phyloP scores from a whole-genome alignment of 2,113 vertebrate species.

The Neopipo cinnamomea region DNA sequence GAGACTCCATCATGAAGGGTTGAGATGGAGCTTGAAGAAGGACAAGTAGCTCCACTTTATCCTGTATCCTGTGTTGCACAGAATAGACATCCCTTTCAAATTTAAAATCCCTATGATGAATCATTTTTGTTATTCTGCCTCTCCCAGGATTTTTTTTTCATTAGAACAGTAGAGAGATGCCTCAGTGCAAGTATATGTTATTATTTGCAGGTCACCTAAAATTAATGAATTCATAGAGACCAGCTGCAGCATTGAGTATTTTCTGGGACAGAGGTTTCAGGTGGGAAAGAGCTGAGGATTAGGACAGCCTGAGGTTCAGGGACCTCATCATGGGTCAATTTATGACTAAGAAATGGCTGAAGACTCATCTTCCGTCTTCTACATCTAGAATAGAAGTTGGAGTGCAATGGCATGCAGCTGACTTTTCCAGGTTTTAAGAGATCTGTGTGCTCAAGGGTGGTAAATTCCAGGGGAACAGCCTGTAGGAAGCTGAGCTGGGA shows the following conservation, averaged over 20 bases:
- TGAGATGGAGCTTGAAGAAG: background rate
- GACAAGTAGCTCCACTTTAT: background rate
- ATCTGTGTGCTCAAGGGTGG: background rate
- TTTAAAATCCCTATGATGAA: background rate
- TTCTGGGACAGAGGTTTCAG: background rate
- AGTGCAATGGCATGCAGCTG: background rate
- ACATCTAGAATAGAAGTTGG: background rate
- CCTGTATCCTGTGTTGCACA: background rate
- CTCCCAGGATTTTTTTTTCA: background rate
- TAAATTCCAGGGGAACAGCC: background rate
- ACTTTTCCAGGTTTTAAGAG: background rate
- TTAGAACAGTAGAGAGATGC: background rate
- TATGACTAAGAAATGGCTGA: background rate
- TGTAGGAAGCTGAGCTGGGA: background rate
- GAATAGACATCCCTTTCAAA: background rate
- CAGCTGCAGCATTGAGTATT: background rate
- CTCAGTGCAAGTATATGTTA: background rate
- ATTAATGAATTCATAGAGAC: background rate
- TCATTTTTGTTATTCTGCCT: background rate
- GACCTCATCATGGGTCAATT: background rate
- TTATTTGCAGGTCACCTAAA: background rate
- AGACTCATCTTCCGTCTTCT: background rate
- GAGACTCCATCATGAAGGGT: rapidly evolving
- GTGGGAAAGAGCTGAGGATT: background rate
- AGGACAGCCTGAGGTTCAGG: background rate